Conservation (phyloP, 2,113 vertebrate genomes). For the Gymnogyps californianus region DNA sequence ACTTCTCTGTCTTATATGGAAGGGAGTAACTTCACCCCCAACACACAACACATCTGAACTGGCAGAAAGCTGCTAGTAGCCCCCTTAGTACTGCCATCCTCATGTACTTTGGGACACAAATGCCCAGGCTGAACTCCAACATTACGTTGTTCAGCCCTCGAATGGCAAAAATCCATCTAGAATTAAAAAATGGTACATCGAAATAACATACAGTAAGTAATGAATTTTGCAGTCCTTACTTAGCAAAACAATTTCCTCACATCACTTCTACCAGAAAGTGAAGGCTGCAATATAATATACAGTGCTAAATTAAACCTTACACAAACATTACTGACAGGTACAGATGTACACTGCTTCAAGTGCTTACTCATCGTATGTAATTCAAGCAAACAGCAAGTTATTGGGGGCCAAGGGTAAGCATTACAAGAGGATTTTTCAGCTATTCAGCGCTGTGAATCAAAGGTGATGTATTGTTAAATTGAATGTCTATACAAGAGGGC, state of each 20-base stretch:
- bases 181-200: background rate
- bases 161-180: background rate
- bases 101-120: background rate
- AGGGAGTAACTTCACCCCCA: background rate
- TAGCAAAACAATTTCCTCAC: background rate
- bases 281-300: background rate
- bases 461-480: constrained; percentile 29
- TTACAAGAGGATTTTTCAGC: background rate
- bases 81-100: background rate
- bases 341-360: constrained; percentile 1
- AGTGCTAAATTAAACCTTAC: constrained; percentile 32
- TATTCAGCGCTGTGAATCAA: constrained; percentile 19
- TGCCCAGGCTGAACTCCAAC: background rate
- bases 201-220: background rate
- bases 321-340: background rate
- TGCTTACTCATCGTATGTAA: background rate
- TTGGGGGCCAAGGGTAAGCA: background rate
- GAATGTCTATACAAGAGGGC: background rate
- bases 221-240: background rate
- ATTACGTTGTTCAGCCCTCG: background rate
- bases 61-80: background rate
- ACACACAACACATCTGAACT: background rate
- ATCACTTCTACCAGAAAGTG: constrained; percentile 25
- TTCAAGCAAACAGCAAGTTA: constrained; percentile 23
- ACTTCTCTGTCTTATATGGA: background rate